phyloP scores from a whole-genome alignment of 1,140 invertebrate genomes.

The Zaprionus inermis region DNA sequence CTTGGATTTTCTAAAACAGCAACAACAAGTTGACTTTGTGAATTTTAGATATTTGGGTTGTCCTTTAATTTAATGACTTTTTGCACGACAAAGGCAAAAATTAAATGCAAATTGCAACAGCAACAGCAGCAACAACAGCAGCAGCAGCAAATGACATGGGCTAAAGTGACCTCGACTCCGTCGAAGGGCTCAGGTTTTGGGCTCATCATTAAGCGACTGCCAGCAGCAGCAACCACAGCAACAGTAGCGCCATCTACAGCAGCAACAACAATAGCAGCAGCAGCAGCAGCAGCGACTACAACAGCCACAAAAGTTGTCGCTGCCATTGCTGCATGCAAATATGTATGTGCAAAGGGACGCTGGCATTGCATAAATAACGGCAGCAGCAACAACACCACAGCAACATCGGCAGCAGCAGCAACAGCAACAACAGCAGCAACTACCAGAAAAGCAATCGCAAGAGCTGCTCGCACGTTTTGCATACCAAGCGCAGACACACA shows the following conservation, averaged over 20 bases:
- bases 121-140: conserved; percentile 14
- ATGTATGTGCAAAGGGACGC: conserved; percentile 41
- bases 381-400: conserved; percentile 43
- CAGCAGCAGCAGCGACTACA: conserved; percentile 27
- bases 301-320: conserved; percentile 45
- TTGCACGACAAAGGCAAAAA: conserved; percentile 69
- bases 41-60: conserved; percentile 40
- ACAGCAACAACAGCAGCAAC: conserved; percentile 43
- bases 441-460: conserved; percentile 41
- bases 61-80: conserved; percentile 79
- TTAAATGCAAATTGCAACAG: conserved; percentile 75
- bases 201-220: conserved; percentile 72
- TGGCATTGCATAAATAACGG: conserved; percentile 70
- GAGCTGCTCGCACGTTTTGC: conserved; percentile 62
- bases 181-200: conserved; percentile 31
- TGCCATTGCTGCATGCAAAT: conserved; percentile 48
- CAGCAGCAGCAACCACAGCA: conserved; percentile 36
- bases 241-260: conserved; percentile 28
- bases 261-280: conserved; percentile 30
- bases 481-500: conserved; percentile 65
- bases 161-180: conserved; percentile 67
- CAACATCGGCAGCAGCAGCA: conserved; percentile 41
- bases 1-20: conserved; percentile 12
- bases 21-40: conserved; percentile 9
- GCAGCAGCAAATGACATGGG: conserved; percentile 57